These are phyloP conservation scores for Salvelinus fontinalis DNA, from an alignment of 2,113 vertebrate species.

Conservation along the genomic window DNA sequence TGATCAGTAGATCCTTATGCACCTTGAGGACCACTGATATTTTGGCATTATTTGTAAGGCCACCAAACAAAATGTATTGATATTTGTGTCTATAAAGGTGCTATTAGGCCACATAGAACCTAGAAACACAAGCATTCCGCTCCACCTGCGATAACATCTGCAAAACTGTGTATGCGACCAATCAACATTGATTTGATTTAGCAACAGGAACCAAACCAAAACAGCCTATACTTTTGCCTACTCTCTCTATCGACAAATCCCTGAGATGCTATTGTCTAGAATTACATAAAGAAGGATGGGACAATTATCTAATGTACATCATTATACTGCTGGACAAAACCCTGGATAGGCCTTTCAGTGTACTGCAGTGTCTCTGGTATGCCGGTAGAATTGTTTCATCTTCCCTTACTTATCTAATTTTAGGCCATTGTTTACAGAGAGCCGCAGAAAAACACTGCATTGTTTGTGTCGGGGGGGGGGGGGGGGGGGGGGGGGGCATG, in stretches of 20 bases:
- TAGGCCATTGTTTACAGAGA: conserved; percentile 55
- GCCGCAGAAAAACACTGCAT: conserved; percentile 30
- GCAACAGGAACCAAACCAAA: background rate
- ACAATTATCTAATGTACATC: background rate
- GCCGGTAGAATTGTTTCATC: background rate
- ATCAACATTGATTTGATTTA: background rate
- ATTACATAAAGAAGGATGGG: background rate
- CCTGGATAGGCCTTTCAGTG: background rate
- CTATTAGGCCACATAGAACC: background rate
- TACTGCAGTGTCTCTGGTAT: background rate
- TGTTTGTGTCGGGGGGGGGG: conserved; percentile 59
- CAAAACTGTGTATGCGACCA: too few relatives aligned
- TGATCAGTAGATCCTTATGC: background rate
- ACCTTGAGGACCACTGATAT: background rate
- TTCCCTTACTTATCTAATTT: conserved; percentile 16
- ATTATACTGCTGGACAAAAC: too few relatives aligned
- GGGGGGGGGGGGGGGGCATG: conserved; percentile 57
- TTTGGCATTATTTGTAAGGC: background rate
- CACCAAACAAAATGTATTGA: background rate
- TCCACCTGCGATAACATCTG: too few relatives aligned
- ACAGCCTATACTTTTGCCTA: background rate
- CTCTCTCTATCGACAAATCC: background rate
- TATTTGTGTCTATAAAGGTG: background rate
- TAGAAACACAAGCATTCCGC: too few relatives aligned
- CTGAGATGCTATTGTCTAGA: background rate